phyloP scores from a whole-genome alignment of 2,888 invertebrate genomes.

The Neoaliturus tenellus region DNA sequence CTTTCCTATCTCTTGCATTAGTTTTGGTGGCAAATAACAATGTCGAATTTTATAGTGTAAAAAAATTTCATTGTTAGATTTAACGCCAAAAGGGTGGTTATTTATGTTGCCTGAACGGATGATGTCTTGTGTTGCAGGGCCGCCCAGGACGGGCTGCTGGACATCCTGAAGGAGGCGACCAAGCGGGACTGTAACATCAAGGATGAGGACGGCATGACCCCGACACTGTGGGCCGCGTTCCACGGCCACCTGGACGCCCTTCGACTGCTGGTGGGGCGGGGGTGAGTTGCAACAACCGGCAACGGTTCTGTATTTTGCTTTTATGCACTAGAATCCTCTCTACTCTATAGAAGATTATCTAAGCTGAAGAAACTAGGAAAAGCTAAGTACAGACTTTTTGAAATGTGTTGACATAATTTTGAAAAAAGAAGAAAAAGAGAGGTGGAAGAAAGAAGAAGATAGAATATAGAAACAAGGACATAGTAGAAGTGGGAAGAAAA shows the following conservation, averaged over 20 bases:
- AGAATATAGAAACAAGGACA: too few species aligned
- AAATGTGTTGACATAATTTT: too few species aligned
- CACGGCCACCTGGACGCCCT: constrained; percentile 95
- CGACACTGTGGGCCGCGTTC: constrained; percentile 96
- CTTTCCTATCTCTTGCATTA: neutral
- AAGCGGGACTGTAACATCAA: constrained; percentile 92
- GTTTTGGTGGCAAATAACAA: neutral
- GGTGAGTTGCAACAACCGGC: constrained; percentile 79
- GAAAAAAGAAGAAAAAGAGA: too few species aligned
- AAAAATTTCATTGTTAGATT: neutral
- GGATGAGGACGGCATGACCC: constrained; percentile 98
- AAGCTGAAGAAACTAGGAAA: too few species aligned
- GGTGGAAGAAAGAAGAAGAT: too few species aligned
- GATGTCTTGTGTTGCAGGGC: constrained; percentile 79
- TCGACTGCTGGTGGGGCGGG: constrained; percentile 90
- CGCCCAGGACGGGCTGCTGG: constrained; percentile 93
- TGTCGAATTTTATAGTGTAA: neutral
- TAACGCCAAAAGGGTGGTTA: neutral
- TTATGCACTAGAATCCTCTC: too few species aligned
- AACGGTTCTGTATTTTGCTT: too few species aligned
- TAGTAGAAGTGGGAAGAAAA: too few species aligned
- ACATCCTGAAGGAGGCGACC: constrained; percentile 91
- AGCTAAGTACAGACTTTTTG: too few species aligned
- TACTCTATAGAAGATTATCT: too few species aligned
- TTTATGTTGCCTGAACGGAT: neutral